These are phyloP conservation scores for Tautogolabrus adspersus DNA, from an alignment of 2,113 vertebrate species.

Conservation along the genomic window DNA sequence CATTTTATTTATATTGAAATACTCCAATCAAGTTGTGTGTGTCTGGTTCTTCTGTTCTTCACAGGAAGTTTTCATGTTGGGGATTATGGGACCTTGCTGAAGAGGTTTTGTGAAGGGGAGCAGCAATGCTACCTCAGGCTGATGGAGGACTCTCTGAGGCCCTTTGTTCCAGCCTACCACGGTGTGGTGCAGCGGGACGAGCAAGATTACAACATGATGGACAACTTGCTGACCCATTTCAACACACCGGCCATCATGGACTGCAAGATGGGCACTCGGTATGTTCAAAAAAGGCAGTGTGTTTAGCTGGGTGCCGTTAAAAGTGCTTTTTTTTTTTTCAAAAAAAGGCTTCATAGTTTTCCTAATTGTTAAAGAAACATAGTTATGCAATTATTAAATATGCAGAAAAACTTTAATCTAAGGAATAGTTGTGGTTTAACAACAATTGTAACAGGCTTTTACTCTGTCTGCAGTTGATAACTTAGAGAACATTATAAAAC, in stretches of 20 bases:
- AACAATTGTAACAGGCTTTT: no score
- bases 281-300: neutral
- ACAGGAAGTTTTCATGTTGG: slow-evolving; percentile 88
- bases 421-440: neutral
- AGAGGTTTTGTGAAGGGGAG: slow-evolving; percentile 87
- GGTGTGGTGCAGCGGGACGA: slow-evolving; percentile 83
- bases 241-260: slow-evolving; percentile 90
- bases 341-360: neutral
- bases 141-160: slow-evolving; percentile 82
- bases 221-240: slow-evolving; percentile 88
- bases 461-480: no score
- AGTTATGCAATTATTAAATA: no score
- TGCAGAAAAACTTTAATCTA: neutral
- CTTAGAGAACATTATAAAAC: slow-evolving; percentile 7
- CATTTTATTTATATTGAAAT: neutral
- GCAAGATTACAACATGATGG: slow-evolving; percentile 90
- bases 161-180: slow-evolving; percentile 87
- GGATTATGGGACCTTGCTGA: slow-evolving; percentile 87
- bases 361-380: no score
- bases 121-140: slow-evolving; percentile 86
- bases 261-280: slow-evolving; percentile 93
- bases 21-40: neutral
- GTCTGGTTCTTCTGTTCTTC: neutral
- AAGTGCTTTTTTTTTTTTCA: neutral
- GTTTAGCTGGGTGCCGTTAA: neutral